Conservation (phyloP, 2,888 invertebrate species). For the Leistus spinibarbis region DNA sequence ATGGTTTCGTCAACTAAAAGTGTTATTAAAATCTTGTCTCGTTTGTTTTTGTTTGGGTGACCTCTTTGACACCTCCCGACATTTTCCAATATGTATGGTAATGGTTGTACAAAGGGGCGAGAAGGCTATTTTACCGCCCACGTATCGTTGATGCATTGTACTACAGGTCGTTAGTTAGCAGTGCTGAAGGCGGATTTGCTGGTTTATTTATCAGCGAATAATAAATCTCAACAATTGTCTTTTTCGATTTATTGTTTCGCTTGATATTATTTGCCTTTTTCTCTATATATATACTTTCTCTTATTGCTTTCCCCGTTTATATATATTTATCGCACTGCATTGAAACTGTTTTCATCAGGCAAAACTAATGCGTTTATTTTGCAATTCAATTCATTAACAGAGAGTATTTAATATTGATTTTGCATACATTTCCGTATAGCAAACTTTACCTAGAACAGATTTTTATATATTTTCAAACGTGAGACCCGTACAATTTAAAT, state of each 20-base stretch:
- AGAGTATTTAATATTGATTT: background rate
- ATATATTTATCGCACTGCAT: background rate
- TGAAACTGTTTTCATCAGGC: background rate
- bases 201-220: slow-evolving; percentile 17
- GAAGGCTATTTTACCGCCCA: background rate
- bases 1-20: background rate
- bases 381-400: background rate
- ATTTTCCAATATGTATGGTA: slow-evolving; percentile 33
- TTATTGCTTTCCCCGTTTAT: background rate
- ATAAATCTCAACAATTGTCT: slow-evolving; percentile 16
- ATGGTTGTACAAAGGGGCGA: slow-evolving; percentile 4
- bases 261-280: slow-evolving; percentile 15
- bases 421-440: background rate
- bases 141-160: slow-evolving; percentile 3
- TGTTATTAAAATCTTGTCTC: slow-evolving; percentile 1
- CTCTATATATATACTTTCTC: too few relatives aligned
- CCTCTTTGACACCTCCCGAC: slow-evolving; percentile 20
- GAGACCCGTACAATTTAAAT: too few relatives aligned
- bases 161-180: slow-evolving; percentile 12
- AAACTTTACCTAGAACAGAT: too few relatives aligned
- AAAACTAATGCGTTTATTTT: background rate
- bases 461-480: too few relatives aligned
- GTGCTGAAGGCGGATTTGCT: background rate
- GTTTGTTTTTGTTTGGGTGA: slow-evolving; percentile 5
- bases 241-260: slow-evolving; percentile 20